Conservation (phyloP, 2,113 vertebrate genomes). For the Lepisosteus oculatus region DNA sequence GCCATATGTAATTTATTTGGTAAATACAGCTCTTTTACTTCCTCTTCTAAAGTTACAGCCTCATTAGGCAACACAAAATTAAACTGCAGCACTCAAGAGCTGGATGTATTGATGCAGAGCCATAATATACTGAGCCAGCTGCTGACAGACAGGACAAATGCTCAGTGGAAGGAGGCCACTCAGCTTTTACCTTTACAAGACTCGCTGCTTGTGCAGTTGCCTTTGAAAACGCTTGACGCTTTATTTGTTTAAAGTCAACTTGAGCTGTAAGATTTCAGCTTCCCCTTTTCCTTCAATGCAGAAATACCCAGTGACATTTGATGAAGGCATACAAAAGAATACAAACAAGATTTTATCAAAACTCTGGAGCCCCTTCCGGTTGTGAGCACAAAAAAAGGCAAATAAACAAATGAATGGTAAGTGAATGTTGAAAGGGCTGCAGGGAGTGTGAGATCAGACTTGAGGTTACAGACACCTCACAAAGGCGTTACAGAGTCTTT, state of each 20-base stretch:
- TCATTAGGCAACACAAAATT: constrained; percentile 19
- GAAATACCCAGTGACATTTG: constrained; percentile 22
- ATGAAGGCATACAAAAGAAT: constrained; percentile 27
- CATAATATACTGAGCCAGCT: neutral
- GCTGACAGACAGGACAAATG: constrained; percentile 1
- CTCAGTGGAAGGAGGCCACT: neutral
- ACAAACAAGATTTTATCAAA: constrained; percentile 28
- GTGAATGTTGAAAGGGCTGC: neutral
- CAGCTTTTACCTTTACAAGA: neutral
- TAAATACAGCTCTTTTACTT: constrained; percentile 18
- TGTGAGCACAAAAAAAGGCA: constrained; percentile 16
- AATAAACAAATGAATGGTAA: constrained; percentile 21
- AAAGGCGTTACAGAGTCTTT: constrained; percentile 12
- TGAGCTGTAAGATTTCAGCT: constrained; percentile 11
- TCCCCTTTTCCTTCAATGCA: constrained; percentile 18
- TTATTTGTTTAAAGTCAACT: constrained; percentile 13
- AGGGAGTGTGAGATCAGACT: constrained; percentile 10
- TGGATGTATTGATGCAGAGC: constrained; percentile 3
- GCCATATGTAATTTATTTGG: constrained; percentile 26
- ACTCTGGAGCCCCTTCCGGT: constrained; percentile 10
- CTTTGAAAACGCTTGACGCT: neutral
- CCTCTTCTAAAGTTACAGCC: constrained; percentile 22
- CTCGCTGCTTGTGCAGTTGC: neutral
- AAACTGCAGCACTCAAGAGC: neutral
- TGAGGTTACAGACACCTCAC: neutral